Evolutionary conservation across 1,140 invertebrate species (phyloP), one percentile per base, ranked within the genome.

Genomic region (Zaprionus capensis): DNA sequence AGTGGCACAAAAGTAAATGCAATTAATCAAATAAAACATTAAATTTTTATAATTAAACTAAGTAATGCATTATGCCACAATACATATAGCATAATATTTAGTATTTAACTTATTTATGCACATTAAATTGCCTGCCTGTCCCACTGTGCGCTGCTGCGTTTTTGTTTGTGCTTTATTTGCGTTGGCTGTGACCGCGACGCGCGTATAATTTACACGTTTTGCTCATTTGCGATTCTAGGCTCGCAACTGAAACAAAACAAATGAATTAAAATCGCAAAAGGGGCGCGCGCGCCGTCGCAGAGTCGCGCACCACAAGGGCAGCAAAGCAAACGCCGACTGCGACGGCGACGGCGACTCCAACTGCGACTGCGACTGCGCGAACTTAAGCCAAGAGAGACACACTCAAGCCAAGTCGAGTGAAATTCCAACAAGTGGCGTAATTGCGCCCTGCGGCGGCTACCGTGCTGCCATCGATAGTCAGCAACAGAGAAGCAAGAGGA

Each of bases 191-290:
- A 87, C 83, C 83, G 85, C 76, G 84, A 86, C 80, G 79, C 80
- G 79, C 76, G 87, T 85, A 91, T 91, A 91, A 91, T 91, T 91
- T 85, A 91, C 86, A 91, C 86, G 85, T 90, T 90, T 90, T 87
- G 86, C 86, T 91, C 86, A 91, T 91, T 91, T 91, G 74, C 80
- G 80, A 91, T 91, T 91, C 86, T 91, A 82, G 86, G 80, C 85
- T 84, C 81, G 84, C 78, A 88, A 72, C 80, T 71, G 76, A 84
- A 88, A 90, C 81, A 76, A 76, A 76, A 66, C 75, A 88, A 88
- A 90, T 80, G 78, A 88, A 85, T 90, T 88, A 77, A 76, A 81
- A 77, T 71, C 68, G 36, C 58, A 67, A 66, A 67, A 74, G 51
- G 66, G 58, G 73, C 22, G 49, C 64, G 53, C 31, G 9, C 55